Percentiles rank a stretch among this genome's conserved stretches.
Evolutionary conservation across 2,888 invertebrate species (phyloP).

Genomic region (Drosophila bunnanda): DNA sequence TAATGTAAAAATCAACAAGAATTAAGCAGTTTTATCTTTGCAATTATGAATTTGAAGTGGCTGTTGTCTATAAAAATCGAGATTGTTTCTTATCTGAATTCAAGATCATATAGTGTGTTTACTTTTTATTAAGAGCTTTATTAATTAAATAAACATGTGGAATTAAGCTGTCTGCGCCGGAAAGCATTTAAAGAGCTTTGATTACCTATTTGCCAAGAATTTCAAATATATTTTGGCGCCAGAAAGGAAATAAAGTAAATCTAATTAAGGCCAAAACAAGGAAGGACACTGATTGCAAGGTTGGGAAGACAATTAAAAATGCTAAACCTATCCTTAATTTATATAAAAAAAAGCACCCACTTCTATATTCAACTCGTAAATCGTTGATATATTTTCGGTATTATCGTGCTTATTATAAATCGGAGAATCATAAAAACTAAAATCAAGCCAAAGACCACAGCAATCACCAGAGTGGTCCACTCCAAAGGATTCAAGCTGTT

Average conservation of each 20-base stretch:
- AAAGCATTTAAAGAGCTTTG: constrained; percentile 10
- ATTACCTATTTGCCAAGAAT: too few species aligned
- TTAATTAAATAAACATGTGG: neutral
- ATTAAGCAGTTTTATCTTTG: neutral
- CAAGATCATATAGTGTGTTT: constrained; percentile 1
- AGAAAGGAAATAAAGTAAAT: neutral
- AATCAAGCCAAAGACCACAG: constrained; percentile 82
- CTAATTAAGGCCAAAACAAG: too few species aligned
- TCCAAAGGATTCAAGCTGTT: constrained; percentile 82
- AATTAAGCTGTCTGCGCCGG: neutral
- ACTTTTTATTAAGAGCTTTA: constrained; percentile 13
- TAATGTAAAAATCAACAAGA: neutral
- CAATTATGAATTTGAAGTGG: neutral
- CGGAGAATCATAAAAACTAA: constrained; percentile 80
- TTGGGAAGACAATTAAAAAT: too few species aligned
- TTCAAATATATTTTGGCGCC: neutral
- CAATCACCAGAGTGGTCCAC: constrained; percentile 82
- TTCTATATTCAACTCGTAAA: constrained; percentile 57
- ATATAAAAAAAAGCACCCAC: neutral
- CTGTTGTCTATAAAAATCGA: neutral
- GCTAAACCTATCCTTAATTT: neutral
- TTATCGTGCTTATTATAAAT: constrained; percentile 77
- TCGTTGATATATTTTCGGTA: constrained; percentile 78
- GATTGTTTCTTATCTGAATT: constrained; percentile 1
- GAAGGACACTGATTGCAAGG: too few species aligned